A percentile compares a stretch with the other conserved stretches of the same genome.
These are phyloP conservation scores for Caenorhabditis angaria DNA, from an alignment of 2,888 invertebrate genomes.

Conservation along the genomic window DNA sequence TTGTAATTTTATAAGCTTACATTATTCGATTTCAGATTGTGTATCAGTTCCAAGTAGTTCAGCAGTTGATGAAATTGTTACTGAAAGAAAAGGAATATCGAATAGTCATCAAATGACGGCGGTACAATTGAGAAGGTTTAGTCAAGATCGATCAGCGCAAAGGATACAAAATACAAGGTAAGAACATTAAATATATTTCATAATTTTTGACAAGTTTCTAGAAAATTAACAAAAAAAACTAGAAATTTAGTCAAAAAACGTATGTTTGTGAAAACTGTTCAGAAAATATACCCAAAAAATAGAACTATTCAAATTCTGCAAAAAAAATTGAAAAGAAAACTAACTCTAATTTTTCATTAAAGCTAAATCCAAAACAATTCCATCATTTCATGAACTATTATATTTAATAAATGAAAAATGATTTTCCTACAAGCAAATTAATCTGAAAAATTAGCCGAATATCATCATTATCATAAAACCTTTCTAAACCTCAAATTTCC, in stretches of 20 bases:
- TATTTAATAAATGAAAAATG: no score
- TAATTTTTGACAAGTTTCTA: no score
- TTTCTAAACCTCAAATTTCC: neutral
- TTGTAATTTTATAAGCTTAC: neutral
- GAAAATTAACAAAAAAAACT: no score
- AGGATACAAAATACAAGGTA: slow-evolving; percentile 56
- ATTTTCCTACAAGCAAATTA: no score
- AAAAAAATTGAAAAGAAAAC: slow-evolving; percentile 1
- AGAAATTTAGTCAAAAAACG: no score
- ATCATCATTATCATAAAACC: no score
- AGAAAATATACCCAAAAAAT: neutral
- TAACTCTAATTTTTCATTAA: no score
- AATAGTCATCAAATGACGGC: neutral
- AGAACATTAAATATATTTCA: no score
- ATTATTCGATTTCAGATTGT: slow-evolving; percentile 23
- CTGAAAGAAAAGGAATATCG: neutral
- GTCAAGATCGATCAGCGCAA: slow-evolving; percentile 54
- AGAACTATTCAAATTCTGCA: neutral
- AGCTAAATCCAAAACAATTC: no score
- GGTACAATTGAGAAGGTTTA: slow-evolving; percentile 44
- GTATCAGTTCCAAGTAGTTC: slow-evolving; percentile 26
- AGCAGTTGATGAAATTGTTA: slow-evolving; percentile 16
- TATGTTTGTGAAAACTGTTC: no score
- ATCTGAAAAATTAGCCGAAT: no score
- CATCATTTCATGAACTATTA: no score